Evolutionary conservation across 2,888 invertebrate species (phyloP).

Genomic region (Apamea crenata): DNA sequence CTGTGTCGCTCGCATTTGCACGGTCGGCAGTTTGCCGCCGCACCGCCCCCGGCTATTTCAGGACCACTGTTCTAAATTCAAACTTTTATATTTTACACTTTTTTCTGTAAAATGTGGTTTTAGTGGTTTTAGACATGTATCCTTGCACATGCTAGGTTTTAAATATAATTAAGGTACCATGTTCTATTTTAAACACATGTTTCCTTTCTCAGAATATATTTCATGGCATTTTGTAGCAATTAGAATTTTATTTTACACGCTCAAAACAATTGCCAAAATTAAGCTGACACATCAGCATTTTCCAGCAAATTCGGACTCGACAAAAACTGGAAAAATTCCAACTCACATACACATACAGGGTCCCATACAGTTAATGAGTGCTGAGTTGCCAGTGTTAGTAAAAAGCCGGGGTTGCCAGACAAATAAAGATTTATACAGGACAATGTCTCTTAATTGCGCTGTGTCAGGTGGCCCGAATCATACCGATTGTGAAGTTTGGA

Average conservation of each 20-base stretch:
- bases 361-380: constrained; percentile 65
- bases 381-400: constrained; percentile 70
- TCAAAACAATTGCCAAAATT: constrained; percentile 52
- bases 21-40: constrained; percentile 50
- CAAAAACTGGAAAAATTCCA: constrained; percentile 58
- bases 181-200: background rate
- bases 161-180: constrained; percentile 12
- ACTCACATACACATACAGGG: constrained; percentile 59
- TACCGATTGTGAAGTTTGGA: constrained; percentile 55
- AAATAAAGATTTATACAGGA: constrained; percentile 79
- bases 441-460: constrained; percentile 81
- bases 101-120: constrained; percentile 43
- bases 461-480: constrained; percentile 70
- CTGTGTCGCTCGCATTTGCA: constrained; percentile 44
- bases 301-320: constrained; percentile 25
- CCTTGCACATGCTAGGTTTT: constrained; percentile 22
- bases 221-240: background rate
- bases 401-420: constrained; percentile 68
- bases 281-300: constrained; percentile 51
- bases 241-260: constrained; percentile 11
- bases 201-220: background rate
- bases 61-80: constrained; percentile 59
- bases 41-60: constrained; percentile 54
- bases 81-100: constrained; percentile 54
- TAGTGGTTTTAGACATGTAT: constrained; percentile 22